phyloP scores from a whole-genome alignment of 2,888 invertebrate species.

The Cheilosia scutellata region DNA sequence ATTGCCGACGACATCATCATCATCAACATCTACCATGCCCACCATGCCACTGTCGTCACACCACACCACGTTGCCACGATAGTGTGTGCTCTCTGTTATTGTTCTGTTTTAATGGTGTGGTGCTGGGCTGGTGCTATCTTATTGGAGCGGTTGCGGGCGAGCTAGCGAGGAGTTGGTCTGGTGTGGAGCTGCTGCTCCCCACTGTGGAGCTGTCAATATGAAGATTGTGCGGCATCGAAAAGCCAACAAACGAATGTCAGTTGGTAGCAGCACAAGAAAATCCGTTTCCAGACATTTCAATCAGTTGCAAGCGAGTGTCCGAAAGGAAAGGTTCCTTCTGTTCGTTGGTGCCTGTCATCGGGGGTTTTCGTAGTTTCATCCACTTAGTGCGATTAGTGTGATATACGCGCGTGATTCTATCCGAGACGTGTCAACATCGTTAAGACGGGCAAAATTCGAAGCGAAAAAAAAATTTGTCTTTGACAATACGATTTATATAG shows the following conservation, averaged over 20 bases:
- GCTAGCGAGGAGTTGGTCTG: constrained; percentile 14
- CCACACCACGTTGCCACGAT: constrained; percentile 34
- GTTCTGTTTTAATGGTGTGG: constrained; percentile 58
- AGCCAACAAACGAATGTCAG: constrained; percentile 70
- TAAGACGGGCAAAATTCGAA: constrained; percentile 27
- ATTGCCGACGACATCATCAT: constrained; percentile 5
- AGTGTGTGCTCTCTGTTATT: constrained; percentile 71
- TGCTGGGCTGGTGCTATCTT: constrained; percentile 25
- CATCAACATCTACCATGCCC: constrained; percentile 33
- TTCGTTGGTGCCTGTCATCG: constrained; percentile 49
- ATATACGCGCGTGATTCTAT: constrained; percentile 58
- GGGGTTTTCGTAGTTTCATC: constrained; percentile 55
- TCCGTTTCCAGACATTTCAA: constrained; percentile 70
- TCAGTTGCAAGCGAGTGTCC: constrained; percentile 74
- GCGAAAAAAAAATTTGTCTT: constrained; percentile 13
- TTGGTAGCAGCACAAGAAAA: constrained; percentile 63
- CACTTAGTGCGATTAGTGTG: constrained; percentile 23
- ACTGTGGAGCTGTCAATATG: constrained; percentile 70
- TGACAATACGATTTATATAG: too few species aligned
- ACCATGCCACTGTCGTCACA: neutral
- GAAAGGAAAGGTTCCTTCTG: constrained; percentile 67
- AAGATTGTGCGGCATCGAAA: constrained; percentile 72
- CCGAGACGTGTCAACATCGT: constrained; percentile 27
- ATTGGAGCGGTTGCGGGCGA: constrained; percentile 8
- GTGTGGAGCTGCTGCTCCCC: constrained; percentile 26